Evolutionary conservation across 2,888 invertebrate species (phyloP).

Genomic region (Erebia aethiops): DNA sequence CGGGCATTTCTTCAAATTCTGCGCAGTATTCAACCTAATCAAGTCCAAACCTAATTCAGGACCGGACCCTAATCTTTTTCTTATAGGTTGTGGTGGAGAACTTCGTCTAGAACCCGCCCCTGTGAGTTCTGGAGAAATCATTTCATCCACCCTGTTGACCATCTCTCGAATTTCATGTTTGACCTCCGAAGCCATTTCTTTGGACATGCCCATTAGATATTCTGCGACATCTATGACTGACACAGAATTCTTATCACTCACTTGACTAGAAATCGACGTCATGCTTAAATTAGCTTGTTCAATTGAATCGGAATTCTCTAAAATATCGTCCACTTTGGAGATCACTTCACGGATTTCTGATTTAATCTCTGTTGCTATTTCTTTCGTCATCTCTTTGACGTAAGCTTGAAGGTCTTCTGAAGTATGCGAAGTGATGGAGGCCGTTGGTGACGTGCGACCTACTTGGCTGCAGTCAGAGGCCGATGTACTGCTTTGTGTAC

Average conservation of each 20-base stretch:
- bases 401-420: conserved; percentile 88
- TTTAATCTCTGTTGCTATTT: conserved; percentile 91
- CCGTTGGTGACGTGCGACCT: conserved; percentile 81
- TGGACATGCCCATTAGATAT: conserved; percentile 89
- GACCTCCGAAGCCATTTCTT: conserved; percentile 90
- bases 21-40: conserved; percentile 52
- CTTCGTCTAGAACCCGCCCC: conserved; percentile 66
- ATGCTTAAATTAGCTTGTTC: conserved; percentile 80
- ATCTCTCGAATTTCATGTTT: conserved; percentile 90
- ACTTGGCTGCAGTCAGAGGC: conserved; percentile 81
- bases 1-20: conserved; percentile 70
- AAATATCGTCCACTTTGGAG: conserved; percentile 89
- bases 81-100: conserved; percentile 73
- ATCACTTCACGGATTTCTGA: conserved; percentile 92
- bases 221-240: conserved; percentile 90
- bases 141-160: conserved; percentile 88
- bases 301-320: conserved; percentile 86
- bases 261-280: conserved; percentile 83
- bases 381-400: conserved; percentile 89
- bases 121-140: conserved; percentile 80
- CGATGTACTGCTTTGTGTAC: conserved; percentile 75
- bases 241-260: conserved; percentile 85
- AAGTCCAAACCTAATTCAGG: conserved; percentile 73
- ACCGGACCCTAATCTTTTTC: conserved; percentile 71
- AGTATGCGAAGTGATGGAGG: conserved; percentile 79